Evolutionary conservation across 2,797 vertebrate species (phyloP), one percentile per base, ranked within the genome.

Genomic region (Arnoldichthys spilopterus): DNA sequence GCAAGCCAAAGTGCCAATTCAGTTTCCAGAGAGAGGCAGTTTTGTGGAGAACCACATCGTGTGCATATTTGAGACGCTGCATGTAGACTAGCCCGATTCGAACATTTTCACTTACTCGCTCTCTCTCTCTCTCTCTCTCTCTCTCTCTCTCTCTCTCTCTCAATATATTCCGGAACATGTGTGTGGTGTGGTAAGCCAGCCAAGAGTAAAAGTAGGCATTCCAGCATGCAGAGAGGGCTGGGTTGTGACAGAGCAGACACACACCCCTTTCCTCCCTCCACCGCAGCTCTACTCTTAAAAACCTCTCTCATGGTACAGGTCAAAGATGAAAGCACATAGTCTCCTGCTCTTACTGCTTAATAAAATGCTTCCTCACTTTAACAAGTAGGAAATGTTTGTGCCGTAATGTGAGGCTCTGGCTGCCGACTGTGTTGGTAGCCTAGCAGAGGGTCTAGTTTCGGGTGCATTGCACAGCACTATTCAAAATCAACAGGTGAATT

Each of bases 181-280:
- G 51, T 71, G 51, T 54, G 69, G 30, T 69, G 63, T 66, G 67
- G 45, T 56, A 34, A 32, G 24, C n/a, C 45, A 69, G 47, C 26
- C 67, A 56, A 71, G 51, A 71, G n/a, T 71, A 71, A 71, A 37
- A 67, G 67, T 28, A 26, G 66, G 28, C 68, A 20, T 71, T 54
- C 28, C 15, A 54, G 11, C 49, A n/a, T 54, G 30, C 11, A 54
- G 20, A 71, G 30, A 54, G 16, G 69, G 51, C 4, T n/a, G n/a
- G n/a, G n/a, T n/a, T n/a, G 49, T 37, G 30, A 53, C 51, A 56
- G 15, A 69, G 43, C 12, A 69, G 24, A 51, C 18, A 69, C 66
- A 69, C 66, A 69, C 43, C 45, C 66, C 66, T 51, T 28, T 32
- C 45, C 43, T 49, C 15, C 6, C 34, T 45, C 66, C 66, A 30